Percentiles rank a stretch among this genome's conserved stretches.
phyloP scores from a whole-genome alignment of 2,113 vertebrate species.

The Philantomba maxwellii region DNA sequence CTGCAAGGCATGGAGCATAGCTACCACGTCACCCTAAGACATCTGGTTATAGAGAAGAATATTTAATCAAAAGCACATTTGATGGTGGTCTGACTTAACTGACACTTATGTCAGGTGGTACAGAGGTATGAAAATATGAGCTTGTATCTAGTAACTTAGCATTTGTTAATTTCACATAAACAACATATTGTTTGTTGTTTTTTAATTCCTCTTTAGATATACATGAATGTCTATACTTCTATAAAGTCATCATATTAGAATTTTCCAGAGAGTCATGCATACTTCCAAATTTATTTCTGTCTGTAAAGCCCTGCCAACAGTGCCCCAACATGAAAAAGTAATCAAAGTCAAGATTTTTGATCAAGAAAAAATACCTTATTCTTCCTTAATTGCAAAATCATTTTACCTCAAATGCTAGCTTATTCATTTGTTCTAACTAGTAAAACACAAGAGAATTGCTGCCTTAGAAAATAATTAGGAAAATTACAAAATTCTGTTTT shows the following conservation, averaged over 20 bases:
- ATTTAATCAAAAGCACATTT: not conserved
- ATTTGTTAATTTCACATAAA: not conserved
- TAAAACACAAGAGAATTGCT: not conserved
- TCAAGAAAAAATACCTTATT: not conserved
- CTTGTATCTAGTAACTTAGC: not conserved
- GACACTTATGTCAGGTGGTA: not conserved
- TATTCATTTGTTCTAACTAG: not conserved
- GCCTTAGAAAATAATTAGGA: not conserved
- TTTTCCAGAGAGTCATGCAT: not conserved
- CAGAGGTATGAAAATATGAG: not conserved
- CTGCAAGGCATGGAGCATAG: fast-evolving
- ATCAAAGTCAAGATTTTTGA: not conserved
- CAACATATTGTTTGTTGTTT: not conserved
- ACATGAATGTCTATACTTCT: not conserved
- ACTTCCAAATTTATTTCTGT: not conserved
- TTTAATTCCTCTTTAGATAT: not conserved
- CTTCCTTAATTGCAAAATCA: not conserved
- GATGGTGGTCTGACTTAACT: not conserved
- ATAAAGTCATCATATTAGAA: not conserved
- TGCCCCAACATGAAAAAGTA: not conserved
- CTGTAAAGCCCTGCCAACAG: not conserved
- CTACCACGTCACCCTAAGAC: not conserved
- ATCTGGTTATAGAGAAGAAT: not conserved
- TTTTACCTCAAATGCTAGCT: not conserved
- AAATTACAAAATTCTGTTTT: not conserved